A percentile compares a stretch with the other conserved stretches of the same genome.
Evolutionary conservation across 2,113 vertebrate genomes (phyloP).

Genomic region (Peromyscus californicus): DNA sequence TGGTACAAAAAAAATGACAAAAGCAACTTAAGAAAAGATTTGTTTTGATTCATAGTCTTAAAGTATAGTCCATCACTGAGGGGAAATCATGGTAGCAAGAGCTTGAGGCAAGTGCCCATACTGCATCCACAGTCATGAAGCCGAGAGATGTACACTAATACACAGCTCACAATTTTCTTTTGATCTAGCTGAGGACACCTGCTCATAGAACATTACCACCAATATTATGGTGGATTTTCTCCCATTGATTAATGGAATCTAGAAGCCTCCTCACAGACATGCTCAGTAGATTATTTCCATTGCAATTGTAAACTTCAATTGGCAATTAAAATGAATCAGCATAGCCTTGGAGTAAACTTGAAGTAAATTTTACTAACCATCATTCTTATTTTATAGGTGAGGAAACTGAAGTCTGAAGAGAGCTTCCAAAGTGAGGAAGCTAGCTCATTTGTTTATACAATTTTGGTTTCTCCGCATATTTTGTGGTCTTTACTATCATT

Average conservation of each 20-base stretch:
- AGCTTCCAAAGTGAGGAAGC: not conserved
- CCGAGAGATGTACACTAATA: not conserved
- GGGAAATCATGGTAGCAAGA: not conserved
- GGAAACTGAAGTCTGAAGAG: not conserved
- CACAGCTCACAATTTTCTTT: not conserved
- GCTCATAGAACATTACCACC: not conserved
- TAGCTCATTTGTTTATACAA: not conserved
- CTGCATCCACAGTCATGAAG: not conserved
- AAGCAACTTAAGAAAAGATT: not conserved
- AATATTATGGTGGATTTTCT: not conserved
- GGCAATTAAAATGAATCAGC: not conserved
- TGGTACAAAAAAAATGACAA: not conserved
- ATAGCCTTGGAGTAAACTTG: not conserved
- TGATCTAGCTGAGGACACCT: not conserved
- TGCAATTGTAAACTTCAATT: not conserved
- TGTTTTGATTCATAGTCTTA: not conserved
- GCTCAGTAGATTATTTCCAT: not conserved
- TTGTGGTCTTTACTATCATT: not conserved
- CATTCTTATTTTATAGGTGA: not conserved
- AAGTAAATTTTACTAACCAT: not conserved
- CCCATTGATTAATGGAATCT: not conserved
- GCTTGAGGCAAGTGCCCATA: not conserved
- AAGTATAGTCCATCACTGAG: not conserved
- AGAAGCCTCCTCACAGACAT: not conserved
- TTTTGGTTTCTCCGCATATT: not conserved